These are phyloP conservation scores for Anolis carolinensis DNA, from an alignment of 2,113 vertebrate genomes.

Conservation along the genomic window DNA sequence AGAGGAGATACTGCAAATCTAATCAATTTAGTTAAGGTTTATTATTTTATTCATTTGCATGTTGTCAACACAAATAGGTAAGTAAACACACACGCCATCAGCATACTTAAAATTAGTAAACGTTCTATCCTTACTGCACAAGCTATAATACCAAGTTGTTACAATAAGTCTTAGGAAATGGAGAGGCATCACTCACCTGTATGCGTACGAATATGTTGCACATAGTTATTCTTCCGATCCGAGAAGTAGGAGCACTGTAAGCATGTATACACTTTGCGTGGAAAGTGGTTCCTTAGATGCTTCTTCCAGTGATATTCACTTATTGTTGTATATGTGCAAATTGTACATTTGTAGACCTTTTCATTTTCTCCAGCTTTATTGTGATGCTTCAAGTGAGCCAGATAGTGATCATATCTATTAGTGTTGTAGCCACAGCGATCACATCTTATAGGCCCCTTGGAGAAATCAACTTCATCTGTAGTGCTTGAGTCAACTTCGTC, in stretches of 20 bases:
- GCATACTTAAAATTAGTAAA: slow-evolving; percentile 4
- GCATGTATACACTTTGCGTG: slow-evolving; percentile 96
- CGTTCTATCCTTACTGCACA: background rate
- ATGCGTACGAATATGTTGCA: slow-evolving; percentile 97
- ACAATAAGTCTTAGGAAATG: background rate
- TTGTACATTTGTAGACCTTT: slow-evolving; percentile 94
- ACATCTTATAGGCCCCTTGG: slow-evolving; percentile 93
- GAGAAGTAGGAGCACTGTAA: slow-evolving; percentile 96
- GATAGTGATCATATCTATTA: slow-evolving; percentile 96
- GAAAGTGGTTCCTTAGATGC: slow-evolving; percentile 96
- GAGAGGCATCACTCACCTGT: slow-evolving; percentile 80
- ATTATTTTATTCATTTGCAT: background rate
- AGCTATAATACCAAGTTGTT: background rate
- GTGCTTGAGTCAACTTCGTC: slow-evolving; percentile 70
- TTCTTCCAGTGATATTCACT: slow-evolving; percentile 99
- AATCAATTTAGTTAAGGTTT: background rate
- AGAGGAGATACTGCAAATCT: background rate
- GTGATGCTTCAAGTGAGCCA: slow-evolving; percentile 96
- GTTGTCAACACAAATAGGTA: background rate
- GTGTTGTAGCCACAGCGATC: slow-evolving; percentile 98
- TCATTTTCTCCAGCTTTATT: slow-evolving; percentile 87
- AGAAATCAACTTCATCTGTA: slow-evolving; percentile 79
- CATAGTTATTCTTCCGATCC: slow-evolving; percentile 97
- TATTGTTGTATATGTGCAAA: slow-evolving; percentile 95
- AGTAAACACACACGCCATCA: no score